phyloP scores from a whole-genome alignment of 92 coral and sea anemone genomes.

The Actinostola sp. region DNA sequence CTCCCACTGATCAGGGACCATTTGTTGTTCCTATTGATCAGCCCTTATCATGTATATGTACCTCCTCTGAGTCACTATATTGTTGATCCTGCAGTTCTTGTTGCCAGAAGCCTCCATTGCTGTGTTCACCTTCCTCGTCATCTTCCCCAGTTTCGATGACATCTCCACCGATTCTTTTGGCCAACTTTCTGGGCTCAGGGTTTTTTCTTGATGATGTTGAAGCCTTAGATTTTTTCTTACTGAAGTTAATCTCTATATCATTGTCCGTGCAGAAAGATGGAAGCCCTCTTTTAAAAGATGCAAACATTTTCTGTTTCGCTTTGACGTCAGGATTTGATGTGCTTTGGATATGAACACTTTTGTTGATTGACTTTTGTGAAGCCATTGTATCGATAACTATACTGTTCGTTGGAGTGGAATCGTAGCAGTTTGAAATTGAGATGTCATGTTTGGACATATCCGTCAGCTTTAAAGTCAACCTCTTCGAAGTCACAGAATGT shows the following conservation, averaged over 20 bases:
- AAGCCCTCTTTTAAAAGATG: not conserved
- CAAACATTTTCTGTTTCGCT: not conserved
- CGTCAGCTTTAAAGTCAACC: conserved; percentile 22
- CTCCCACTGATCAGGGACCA: no score
- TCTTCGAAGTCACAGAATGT: not conserved
- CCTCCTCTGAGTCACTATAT: not conserved
- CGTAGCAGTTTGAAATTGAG: not conserved
- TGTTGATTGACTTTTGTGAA: not conserved
- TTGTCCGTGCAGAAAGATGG: not conserved
- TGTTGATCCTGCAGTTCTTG: not conserved
- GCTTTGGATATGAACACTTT: not conserved
- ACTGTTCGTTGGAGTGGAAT: not conserved
- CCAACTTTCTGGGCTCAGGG: conserved; percentile 29
- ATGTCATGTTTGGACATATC: conserved; percentile 4
- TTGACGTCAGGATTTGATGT: not conserved
- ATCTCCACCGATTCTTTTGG: not conserved
- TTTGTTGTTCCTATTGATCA: no score
- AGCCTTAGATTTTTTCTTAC: not conserved
- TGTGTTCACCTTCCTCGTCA: not conserved
- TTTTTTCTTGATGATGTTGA: conserved; percentile 39
- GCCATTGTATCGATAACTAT: not conserved
- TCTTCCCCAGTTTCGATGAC: not conserved
- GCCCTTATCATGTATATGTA: no score
- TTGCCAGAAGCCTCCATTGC: not conserved
- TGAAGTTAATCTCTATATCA: not conserved